Conservation (phyloP, 30 jellyfish, hydroid and myxozoan genomes). For the Rhopilema esculentum region DNA sequence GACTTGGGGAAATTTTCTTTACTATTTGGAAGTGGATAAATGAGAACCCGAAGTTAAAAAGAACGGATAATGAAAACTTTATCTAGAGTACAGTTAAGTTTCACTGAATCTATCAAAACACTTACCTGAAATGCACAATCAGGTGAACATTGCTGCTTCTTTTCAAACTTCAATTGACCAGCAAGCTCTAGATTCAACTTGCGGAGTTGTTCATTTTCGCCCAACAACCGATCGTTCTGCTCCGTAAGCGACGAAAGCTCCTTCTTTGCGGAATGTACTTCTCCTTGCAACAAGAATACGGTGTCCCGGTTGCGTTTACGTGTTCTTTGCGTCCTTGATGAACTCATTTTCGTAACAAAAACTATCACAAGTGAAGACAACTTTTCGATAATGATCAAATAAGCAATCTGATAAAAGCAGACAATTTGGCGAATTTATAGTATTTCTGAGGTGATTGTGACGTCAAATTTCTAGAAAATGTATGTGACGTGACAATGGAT, state of each 20-base stretch:
- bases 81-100: no score
- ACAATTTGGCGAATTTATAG: background rate
- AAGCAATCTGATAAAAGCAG: background rate
- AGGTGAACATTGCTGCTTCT: background rate
- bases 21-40: no score
- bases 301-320: background rate
- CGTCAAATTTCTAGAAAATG: background rate
- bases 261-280: background rate
- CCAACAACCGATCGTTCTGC: background rate
- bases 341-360: background rate
- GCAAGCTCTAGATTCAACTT: background rate
- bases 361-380: background rate
- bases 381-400: background rate
- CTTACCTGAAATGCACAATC: background rate
- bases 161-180: background rate
- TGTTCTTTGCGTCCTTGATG: background rate
- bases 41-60: no score
- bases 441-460: background rate
- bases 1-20: no score
- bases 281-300: background rate
- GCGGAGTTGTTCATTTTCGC: background rate
- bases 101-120: no score
- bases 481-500: background rate
- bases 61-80: no score
- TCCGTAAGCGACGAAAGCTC: background rate